Percentiles rank a stretch among this genome's conserved stretches.
These are phyloP conservation scores for Vollenhovia emeryi DNA, from an alignment of 1,140 invertebrate genomes.

Conservation along the genomic window DNA sequence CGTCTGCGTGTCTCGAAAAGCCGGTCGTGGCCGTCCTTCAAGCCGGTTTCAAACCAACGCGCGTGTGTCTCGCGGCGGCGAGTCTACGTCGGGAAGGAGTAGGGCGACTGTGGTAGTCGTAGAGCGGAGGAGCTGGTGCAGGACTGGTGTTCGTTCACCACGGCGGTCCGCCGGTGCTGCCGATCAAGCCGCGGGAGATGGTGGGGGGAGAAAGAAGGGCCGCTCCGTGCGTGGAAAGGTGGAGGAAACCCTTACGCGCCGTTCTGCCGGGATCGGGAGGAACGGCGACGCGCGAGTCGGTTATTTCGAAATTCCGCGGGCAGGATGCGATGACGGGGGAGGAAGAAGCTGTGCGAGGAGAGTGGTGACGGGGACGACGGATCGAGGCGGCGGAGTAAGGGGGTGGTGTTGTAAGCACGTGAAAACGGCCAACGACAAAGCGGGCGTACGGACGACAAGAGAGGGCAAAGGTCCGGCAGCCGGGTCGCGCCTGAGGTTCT, in stretches of 20 bases:
- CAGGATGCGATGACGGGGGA: not conserved
- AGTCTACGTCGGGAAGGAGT: constrained; percentile 64
- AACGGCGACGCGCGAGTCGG: constrained; percentile 26
- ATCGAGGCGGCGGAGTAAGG: not conserved
- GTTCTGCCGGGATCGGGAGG: constrained; percentile 22
- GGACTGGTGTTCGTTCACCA: constrained; percentile 22
- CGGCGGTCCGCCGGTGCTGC: constrained; percentile 7
- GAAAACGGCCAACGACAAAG: constrained; percentile 68
- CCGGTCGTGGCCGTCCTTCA: constrained; percentile 69
- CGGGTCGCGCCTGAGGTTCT: constrained; percentile 33
- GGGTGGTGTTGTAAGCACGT: constrained; percentile 57
- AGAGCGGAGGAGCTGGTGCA: constrained; percentile 14
- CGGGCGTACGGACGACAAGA: constrained; percentile 58
- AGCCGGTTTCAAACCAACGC: constrained; percentile 71
- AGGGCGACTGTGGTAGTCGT: constrained; percentile 43
- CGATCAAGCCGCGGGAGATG: constrained; percentile 26
- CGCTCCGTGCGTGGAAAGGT: constrained; percentile 55
- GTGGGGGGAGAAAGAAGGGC: constrained; percentile 24
- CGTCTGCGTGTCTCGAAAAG: constrained; percentile 66
- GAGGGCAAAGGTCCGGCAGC: constrained; percentile 60
- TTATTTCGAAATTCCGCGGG: constrained; percentile 22
- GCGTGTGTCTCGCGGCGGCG: constrained; percentile 62
- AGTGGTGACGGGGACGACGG: constrained; percentile 18
- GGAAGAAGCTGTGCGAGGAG: constrained; percentile 20
- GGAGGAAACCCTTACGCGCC: constrained; percentile 53